phyloP scores from a whole-genome alignment of 1,140 invertebrate species.

The Caenorhabditis remanei region DNA sequence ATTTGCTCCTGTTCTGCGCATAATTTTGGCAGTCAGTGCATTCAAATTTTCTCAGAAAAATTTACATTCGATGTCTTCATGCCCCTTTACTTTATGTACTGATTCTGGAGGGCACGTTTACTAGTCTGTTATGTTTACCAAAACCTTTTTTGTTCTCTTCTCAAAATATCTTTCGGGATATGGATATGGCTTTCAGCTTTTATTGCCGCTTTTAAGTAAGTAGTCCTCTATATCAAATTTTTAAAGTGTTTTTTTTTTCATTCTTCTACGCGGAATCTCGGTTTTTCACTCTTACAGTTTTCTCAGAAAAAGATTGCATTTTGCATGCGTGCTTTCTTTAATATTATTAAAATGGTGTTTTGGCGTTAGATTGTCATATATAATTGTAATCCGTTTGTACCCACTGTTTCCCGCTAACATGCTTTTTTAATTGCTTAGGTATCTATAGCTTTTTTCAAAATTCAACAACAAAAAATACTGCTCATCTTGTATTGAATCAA shows the following conservation, averaged over 20 bases:
- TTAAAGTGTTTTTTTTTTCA: not conserved
- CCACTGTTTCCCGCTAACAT: not conserved
- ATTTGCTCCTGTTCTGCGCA: constrained; percentile 47
- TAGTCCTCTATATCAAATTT: constrained; percentile 3
- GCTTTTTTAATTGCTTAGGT: constrained; percentile 33
- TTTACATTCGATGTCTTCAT: constrained; percentile 12
- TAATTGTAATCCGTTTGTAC: not conserved
- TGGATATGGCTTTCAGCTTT: constrained; percentile 23
- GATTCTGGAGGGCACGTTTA: not conserved
- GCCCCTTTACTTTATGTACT: not conserved
- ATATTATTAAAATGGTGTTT: not conserved
- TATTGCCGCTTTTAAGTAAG: constrained; percentile 31
- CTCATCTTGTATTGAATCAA: not conserved
- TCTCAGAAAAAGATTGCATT: constrained; percentile 43
- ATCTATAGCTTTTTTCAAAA: constrained; percentile 11
- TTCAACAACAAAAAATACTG: not conserved
- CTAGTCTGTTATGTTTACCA: constrained; percentile 13
- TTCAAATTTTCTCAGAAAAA: constrained; percentile 12
- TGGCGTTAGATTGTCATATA: not conserved
- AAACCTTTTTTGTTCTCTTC: constrained; percentile 1
- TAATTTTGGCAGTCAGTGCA: constrained; percentile 52
- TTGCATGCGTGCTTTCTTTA: constrained; percentile 43
- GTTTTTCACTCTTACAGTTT: constrained; percentile 46
- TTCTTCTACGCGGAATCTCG: constrained; percentile 40
- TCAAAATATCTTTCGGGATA: constrained; percentile 56